Base-by-base conservation (phyloP, 2,797 vertebrate species). In the Sebastes flavidus region DNA sequence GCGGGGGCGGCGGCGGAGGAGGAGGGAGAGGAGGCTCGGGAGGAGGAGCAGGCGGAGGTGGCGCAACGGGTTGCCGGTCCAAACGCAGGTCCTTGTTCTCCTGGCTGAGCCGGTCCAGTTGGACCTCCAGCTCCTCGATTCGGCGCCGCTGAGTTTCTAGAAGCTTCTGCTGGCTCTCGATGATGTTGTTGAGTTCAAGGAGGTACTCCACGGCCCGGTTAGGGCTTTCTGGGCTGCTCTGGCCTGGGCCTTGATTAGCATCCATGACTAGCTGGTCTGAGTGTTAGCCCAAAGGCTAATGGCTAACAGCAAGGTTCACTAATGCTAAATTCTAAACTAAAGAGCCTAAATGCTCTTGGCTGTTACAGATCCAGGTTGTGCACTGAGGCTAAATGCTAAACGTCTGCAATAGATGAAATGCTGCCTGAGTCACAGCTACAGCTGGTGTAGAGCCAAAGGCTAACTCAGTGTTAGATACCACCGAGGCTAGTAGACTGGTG, bases 111-210 rank as follows among this genome's bases (percentile, higher is more conserved):
- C 95, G 96, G 91, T 98, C 97, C 78, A 98, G 92, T 82, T 97
- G 97, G n/a, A 97, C 95, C 90, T 98, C 97, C 78, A 98, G 95
- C 89, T 98, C 97, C 80, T 98, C 97, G 10, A 98, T 98, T 63
- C 97, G 95, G 75, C 96, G 95, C 36, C 97, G 92, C 91, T 98
- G 97, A 0, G 96, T 97, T 87, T 98, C 97, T 36, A 98, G 94
- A 88, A 98, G 96, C 92, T 97, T 97, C 95, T 98, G 97, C 93
- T 98, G 97, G 93, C 95, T 97, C 93, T 98, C 97, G 1, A 98
- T 98, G 87, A 98, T 98, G 94, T 98, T 97, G 93, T 98, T 98
- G 87, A 98, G 97, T 88, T 98, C 97, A 77, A 98, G 96, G 62
- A 98, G 97, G 87, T 98, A 98, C 92, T 97, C 97, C 91, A 98